phyloP scores from a whole-genome alignment of 2,113 vertebrate genomes.

The Festucalex cinctus region DNA sequence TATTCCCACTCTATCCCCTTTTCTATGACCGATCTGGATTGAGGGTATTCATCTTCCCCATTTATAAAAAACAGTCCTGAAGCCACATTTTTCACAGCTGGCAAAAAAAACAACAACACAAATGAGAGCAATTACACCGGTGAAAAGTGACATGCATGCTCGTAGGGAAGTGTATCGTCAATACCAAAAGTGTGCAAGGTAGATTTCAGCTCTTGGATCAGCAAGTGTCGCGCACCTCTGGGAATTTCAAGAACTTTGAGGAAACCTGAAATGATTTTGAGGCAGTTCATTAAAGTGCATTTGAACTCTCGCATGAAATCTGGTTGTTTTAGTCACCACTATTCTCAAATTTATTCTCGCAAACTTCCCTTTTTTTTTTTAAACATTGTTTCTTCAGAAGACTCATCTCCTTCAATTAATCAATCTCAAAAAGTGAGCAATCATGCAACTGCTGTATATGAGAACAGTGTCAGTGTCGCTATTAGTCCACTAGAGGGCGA shows the following conservation, averaged over 20 bases:
- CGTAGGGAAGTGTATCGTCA: not conserved
- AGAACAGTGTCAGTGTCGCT: slow-evolving; percentile 3
- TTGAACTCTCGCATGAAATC: too few species aligned
- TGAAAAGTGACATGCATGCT: not conserved
- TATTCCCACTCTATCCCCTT: slow-evolving; percentile 97
- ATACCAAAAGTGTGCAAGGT: slow-evolving; percentile 85
- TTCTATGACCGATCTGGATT: slow-evolving; percentile 84
- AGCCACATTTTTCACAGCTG: slow-evolving; percentile 90
- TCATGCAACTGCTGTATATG: not conserved
- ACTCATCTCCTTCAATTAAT: not conserved
- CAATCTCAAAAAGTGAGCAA: not conserved
- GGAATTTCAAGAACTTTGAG: slow-evolving; percentile 96
- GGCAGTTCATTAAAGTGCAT: slow-evolving; percentile 14
- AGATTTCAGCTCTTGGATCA: slow-evolving; percentile 87
- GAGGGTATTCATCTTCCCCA: slow-evolving; percentile 80
- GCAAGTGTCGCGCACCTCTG: slow-evolving; percentile 87
- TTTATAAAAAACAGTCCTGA: slow-evolving; percentile 88
- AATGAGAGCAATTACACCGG: not conserved
- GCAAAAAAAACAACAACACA: not conserved
- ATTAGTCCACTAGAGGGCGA: slow-evolving; percentile 53
- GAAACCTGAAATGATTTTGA: slow-evolving; percentile 74
- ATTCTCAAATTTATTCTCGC: too few species aligned
- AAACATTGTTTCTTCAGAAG: too few species aligned
- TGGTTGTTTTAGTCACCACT: too few species aligned
- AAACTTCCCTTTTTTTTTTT: too few species aligned